phyloP scores from a whole-genome alignment of 2,888 invertebrate species.

The Eristalinus sepulchralis region DNA sequence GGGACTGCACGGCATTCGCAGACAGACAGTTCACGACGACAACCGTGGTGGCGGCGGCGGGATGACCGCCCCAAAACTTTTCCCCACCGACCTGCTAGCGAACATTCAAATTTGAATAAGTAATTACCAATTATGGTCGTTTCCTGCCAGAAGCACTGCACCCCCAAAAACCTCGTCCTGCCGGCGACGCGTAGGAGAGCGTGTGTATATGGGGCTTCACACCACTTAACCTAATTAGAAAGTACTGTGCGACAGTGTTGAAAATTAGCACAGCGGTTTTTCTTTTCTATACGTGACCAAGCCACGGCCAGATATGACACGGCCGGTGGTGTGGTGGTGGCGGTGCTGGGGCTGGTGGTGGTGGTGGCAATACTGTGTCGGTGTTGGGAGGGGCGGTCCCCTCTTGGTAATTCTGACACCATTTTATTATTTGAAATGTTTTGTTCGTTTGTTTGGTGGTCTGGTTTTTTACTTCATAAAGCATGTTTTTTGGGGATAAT shows the following conservation, averaged over 20 bases:
- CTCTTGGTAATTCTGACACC: background rate
- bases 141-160: conserved; percentile 65
- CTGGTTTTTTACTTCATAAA: background rate
- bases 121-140: conserved; percentile 70
- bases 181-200: conserved; percentile 2
- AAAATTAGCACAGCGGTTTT: conserved; percentile 69
- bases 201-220: conserved; percentile 46
- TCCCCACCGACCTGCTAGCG: conserved; percentile 46
- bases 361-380: too few relatives aligned
- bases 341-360: background rate
- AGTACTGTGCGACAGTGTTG: conserved; percentile 67
- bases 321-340: background rate
- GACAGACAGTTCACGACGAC: conserved; percentile 23
- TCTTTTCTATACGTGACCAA: conserved; percentile 44
- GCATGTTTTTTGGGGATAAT: too few relatives aligned
- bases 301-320: conserved; percentile 17
- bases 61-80: conserved; percentile 33
- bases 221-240: conserved; percentile 70
- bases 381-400: background rate
- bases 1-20: conserved; percentile 9
- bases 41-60: background rate
- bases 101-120: conserved; percentile 69
- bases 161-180: conserved; percentile 15
- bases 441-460: background rate
- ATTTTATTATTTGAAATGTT: background rate